These are phyloP conservation scores for Heterochromis multidens DNA, from an alignment of 2,113 vertebrate species.

Conservation along the genomic window DNA sequence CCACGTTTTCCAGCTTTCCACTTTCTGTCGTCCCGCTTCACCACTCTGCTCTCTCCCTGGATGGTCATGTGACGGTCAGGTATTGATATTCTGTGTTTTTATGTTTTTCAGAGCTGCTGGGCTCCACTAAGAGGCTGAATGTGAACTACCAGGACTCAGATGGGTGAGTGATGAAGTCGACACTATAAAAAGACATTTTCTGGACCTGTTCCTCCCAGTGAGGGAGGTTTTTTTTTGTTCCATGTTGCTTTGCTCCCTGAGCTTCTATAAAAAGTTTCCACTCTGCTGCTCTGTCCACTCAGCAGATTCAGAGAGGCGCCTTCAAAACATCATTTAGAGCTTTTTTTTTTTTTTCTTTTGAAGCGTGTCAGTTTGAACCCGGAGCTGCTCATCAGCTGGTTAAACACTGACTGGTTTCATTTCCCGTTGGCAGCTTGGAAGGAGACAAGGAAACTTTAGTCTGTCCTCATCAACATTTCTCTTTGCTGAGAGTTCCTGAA, in stretches of 20 bases:
- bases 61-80: rapidly evolving
- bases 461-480: slow-evolving; percentile 36
- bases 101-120: slow-evolving; percentile 73
- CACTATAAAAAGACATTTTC: not conserved
- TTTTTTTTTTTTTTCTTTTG: not conserved
- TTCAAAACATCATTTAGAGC: not conserved
- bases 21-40: not conserved
- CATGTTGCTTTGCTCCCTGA: not conserved
- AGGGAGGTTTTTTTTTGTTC: not conserved
- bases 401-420: not conserved
- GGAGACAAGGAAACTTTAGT: not conserved
- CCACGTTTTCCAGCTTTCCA: not conserved
- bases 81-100: not conserved
- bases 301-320: not conserved
- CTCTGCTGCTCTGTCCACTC: not conserved
- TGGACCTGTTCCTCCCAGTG: not conserved
- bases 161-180: slow-evolving; percentile 63
- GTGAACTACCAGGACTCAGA: slow-evolving; percentile 80
- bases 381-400: not conserved
- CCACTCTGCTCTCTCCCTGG: not conserved
- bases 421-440: not conserved
- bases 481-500: not conserved
- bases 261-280: slow-evolving; percentile 21
- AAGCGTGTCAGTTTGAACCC: not conserved
- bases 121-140: slow-evolving; percentile 77